phyloP scores from a whole-genome alignment of 2,888 invertebrate genomes.

The Dyspetes luteomarginatus region DNA sequence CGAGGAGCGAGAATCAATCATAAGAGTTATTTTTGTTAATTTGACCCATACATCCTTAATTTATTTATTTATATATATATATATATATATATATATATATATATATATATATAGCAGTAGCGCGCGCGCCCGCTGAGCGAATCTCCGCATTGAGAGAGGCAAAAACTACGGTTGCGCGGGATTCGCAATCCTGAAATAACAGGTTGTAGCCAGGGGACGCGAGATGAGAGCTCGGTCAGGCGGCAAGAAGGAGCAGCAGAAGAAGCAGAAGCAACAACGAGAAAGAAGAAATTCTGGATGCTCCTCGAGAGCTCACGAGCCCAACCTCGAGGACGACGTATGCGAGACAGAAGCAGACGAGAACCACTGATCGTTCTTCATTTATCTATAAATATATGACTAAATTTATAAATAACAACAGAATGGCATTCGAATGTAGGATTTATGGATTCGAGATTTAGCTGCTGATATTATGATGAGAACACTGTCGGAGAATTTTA shows the following conservation, averaged over 20 bases:
- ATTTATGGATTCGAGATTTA: background rate
- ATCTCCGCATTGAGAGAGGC: slow-evolving; percentile 70
- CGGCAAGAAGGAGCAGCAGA: slow-evolving; percentile 51
- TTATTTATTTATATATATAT: slow-evolving; percentile 35
- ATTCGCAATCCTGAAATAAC: slow-evolving; percentile 82
- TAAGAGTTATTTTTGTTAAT: background rate
- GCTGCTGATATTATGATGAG: background rate
- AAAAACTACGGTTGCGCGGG: slow-evolving; percentile 77
- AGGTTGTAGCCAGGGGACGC: slow-evolving; percentile 74
- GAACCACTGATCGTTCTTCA: background rate
- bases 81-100: slow-evolving; percentile 73
- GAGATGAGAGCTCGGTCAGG: slow-evolving; percentile 68
- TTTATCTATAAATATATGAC: background rate
- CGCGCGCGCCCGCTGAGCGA: slow-evolving; percentile 66
- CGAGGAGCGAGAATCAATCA: background rate
- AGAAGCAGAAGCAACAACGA: slow-evolving; percentile 12
- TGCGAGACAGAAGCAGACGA: background rate
- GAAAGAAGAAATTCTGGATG: slow-evolving; percentile 21
- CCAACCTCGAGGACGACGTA: background rate
- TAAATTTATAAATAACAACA: no score
- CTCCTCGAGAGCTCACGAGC: slow-evolving; percentile 10
- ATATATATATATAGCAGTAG: no score
- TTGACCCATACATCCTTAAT: slow-evolving; percentile 3
- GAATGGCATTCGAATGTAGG: slow-evolving; percentile 18
- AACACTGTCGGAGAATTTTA: background rate